Evolutionary conservation across 2,797 vertebrate species (phyloP).

Genomic region (Synaphobranchus kaupii): DNA sequence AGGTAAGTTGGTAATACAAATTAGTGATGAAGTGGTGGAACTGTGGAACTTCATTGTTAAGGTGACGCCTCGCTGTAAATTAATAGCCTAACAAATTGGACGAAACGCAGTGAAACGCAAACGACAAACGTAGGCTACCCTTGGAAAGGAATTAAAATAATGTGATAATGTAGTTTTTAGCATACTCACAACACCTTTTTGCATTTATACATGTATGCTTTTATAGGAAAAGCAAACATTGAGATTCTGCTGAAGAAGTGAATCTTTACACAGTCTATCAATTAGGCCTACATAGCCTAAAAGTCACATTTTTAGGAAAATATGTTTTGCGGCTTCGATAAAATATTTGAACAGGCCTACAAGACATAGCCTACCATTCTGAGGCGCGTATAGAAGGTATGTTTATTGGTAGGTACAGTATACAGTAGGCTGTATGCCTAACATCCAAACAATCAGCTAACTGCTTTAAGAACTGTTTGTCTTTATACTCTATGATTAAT

Average conservation of each 20-base stretch:
- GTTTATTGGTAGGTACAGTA: not conserved
- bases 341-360: not conserved
- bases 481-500: not conserved
- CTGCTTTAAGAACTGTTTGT: not conserved
- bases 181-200: too few species aligned
- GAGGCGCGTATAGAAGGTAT: not conserved
- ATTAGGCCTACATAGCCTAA: not conserved
- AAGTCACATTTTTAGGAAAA: not conserved
- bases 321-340: not conserved
- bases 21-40: not conserved
- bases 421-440: not conserved
- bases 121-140: not conserved
- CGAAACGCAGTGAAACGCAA: not conserved
- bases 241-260: too few species aligned
- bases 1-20: constrained; percentile 74
- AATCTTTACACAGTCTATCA: too few species aligned
- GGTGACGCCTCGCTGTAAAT: not conserved
- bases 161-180: too few species aligned
- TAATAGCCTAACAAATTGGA: not conserved
- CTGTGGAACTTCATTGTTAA: not conserved
- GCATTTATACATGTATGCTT: too few species aligned
- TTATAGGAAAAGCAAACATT: too few species aligned
- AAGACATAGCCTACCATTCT: constrained; percentile 3
- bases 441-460: not conserved
- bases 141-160: not conserved